A percentile compares a stretch with the other conserved stretches of the same genome.
phyloP scores from a whole-genome alignment of 2,113 vertebrate genomes.

The Steatornis caripensis region DNA sequence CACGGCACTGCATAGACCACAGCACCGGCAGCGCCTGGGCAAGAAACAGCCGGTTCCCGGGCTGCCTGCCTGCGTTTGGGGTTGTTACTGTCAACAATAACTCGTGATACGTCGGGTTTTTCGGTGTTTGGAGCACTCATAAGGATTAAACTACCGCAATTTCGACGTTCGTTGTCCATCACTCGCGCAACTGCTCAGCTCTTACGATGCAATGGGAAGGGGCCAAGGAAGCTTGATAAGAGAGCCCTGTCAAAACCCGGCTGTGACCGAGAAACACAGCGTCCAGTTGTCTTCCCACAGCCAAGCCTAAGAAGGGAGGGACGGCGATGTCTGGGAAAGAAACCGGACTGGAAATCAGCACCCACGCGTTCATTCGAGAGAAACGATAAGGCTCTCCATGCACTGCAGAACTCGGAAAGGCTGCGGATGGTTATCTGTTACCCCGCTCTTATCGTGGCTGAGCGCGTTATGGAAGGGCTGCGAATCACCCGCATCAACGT shows the following conservation, averaged over 20 bases:
- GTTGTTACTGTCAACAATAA: background rate
- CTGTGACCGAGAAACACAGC: background rate
- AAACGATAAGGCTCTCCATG: background rate
- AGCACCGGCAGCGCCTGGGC: background rate
- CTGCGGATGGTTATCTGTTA: background rate
- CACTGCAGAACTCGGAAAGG: background rate
- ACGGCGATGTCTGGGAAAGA: background rate
- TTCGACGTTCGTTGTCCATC: accelerated
- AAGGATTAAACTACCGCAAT: background rate
- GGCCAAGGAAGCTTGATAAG: background rate
- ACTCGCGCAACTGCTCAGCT: background rate
- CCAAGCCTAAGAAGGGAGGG: background rate
- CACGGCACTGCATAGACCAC: background rate
- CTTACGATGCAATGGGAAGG: background rate
- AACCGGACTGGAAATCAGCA: background rate
- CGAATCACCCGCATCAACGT: background rate
- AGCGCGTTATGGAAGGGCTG: background rate
- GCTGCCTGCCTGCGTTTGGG: background rate
- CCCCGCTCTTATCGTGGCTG: background rate
- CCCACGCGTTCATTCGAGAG: background rate
- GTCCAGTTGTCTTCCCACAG: background rate
- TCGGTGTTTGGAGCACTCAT: background rate
- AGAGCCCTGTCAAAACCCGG: background rate
- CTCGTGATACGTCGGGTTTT: background rate
- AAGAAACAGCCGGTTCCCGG: background rate